A percentile compares a stretch with the other conserved stretches of the same genome.
Conservation (phyloP, 2,888 invertebrate species). For the Acrobasis suavella region DNA sequence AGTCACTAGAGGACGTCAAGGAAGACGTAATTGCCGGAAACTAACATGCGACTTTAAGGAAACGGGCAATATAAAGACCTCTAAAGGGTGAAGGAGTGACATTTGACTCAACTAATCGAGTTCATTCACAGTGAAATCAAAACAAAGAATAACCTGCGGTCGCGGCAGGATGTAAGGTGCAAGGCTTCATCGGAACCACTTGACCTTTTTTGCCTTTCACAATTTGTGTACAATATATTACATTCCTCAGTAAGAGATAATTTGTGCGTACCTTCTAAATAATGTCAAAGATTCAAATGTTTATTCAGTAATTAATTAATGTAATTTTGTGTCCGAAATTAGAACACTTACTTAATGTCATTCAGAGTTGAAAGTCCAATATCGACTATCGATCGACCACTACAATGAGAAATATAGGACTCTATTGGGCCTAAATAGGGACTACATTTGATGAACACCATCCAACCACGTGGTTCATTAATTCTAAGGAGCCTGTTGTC, state of each 20-base stretch:
- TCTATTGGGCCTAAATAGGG: neutral
- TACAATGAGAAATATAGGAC: neutral
- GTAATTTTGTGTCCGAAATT: constrained; percentile 14
- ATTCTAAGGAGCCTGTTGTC: constrained; percentile 1
- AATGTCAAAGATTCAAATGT: too few relatives aligned
- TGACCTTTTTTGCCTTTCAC: constrained; percentile 39
- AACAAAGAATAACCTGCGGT: constrained; percentile 68
- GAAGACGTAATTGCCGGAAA: constrained; percentile 79
- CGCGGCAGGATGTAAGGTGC: constrained; percentile 67
- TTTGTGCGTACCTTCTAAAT: too few relatives aligned
- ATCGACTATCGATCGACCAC: neutral
- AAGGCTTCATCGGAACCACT: constrained; percentile 47
- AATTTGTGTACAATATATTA: constrained; percentile 13
- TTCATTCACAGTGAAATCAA: constrained; percentile 68
- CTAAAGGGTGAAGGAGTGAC: constrained; percentile 73
- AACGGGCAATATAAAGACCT: constrained; percentile 59
- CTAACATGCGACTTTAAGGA: constrained; percentile 61
- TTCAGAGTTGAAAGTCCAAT: constrained; percentile 5
- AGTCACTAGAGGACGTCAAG: constrained; percentile 63
- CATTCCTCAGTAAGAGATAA: constrained; percentile 15
- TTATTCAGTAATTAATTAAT: constrained; percentile 14
- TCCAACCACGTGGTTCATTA: constrained; percentile 2
- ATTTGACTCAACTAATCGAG: constrained; percentile 77
- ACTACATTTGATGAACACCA: neutral
- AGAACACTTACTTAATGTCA: constrained; percentile 7